phyloP scores from a whole-genome alignment of 2,888 invertebrate species.

The Biston betularia region DNA sequence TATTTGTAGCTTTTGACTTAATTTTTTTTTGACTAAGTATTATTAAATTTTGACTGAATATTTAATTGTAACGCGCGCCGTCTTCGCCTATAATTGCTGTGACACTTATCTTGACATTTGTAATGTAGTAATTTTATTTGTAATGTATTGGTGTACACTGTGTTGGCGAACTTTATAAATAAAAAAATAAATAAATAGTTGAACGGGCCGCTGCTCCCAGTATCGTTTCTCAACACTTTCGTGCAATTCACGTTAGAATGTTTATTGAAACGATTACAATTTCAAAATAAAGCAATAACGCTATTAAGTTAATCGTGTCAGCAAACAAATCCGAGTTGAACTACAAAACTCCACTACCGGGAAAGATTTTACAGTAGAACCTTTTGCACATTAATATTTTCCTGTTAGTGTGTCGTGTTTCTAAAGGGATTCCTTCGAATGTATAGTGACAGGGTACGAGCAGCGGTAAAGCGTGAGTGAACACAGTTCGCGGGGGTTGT shows the following conservation, averaged over 20 bases:
- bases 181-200: too few species aligned
- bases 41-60: too few species aligned
- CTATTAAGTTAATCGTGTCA: constrained; percentile 18
- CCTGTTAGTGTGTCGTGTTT: not conserved
- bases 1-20: too few species aligned
- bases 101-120: too few species aligned
- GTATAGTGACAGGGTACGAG: constrained; percentile 13
- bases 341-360: not conserved
- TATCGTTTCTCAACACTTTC: not conserved
- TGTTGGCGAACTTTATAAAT: too few species aligned
- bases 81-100: too few species aligned
- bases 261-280: constrained; percentile 2
- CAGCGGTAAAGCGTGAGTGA: constrained; percentile 25
- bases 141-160: too few species aligned
- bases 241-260: not conserved
- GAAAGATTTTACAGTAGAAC: constrained; percentile 1
- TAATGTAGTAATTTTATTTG: too few species aligned
- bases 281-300: not conserved
- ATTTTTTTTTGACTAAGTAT: too few species aligned
- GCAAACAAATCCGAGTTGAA: constrained; percentile 23
- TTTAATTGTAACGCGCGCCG: too few species aligned
- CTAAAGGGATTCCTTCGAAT: not conserved
- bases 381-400: not conserved
- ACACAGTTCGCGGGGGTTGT: constrained; percentile 35
- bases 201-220: too few species aligned